A percentile compares a stretch with the other conserved stretches of the same genome.
Conservation (phyloP, 2,888 invertebrate genomes). For the Morpho achilles region DNA sequence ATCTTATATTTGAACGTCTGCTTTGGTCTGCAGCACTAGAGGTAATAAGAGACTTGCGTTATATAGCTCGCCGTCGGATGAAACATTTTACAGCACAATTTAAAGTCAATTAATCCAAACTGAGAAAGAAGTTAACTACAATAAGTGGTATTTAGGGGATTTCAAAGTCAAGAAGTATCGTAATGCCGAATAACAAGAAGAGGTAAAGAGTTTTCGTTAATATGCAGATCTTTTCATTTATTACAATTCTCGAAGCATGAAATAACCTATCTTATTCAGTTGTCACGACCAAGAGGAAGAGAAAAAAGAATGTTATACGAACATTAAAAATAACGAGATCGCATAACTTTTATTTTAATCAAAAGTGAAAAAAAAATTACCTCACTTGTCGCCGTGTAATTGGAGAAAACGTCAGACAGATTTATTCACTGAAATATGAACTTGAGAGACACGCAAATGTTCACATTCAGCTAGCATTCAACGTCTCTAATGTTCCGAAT, state of each 20-base stretch:
- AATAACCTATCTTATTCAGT: too few relatives aligned
- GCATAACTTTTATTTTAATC: constrained; percentile 13
- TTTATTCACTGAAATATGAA: constrained; percentile 13
- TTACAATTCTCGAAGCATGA: too few relatives aligned
- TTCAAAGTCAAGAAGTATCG: too few relatives aligned
- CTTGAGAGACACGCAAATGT: constrained; percentile 12
- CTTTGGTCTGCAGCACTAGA: too few relatives aligned
- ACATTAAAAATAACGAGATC: constrained; percentile 14
- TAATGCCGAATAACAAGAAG: background rate
- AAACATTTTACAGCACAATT: too few relatives aligned
- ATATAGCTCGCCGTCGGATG: too few relatives aligned
- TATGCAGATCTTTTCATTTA: too few relatives aligned
- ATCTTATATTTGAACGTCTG: too few relatives aligned
- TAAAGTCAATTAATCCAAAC: too few relatives aligned
- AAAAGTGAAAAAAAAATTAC: constrained; percentile 12
- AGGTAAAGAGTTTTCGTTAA: background rate
- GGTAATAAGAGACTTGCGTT: too few relatives aligned
- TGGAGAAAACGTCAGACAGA: constrained; percentile 9
- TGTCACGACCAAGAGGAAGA: background rate
- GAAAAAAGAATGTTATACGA: constrained; percentile 5
- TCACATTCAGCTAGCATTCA: constrained; percentile 10
- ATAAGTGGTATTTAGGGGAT: too few relatives aligned
- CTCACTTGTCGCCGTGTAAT: constrained; percentile 12
- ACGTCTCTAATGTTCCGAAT: constrained; percentile 12
- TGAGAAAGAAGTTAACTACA: too few relatives aligned